Evolutionary conservation across 2,888 invertebrate species (phyloP), one percentile per base, ranked within the genome.

Genomic region (Alloplasta piceator): DNA sequence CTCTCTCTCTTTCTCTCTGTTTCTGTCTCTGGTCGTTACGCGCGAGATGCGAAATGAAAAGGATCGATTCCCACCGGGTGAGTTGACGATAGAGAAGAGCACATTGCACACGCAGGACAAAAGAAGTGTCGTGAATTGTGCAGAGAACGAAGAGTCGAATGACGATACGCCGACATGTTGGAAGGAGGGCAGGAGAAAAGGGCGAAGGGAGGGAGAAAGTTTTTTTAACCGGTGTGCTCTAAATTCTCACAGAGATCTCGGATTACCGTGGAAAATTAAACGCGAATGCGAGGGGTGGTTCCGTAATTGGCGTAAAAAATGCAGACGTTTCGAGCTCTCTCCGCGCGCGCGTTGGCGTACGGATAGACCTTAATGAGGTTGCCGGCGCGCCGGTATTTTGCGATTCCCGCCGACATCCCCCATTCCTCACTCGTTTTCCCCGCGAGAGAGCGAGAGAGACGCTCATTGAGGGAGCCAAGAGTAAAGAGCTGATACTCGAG

Each of bases 251-350:
- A 63, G 63, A 76, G 73, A 48, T 78, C 74, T 74, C 77, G 77
- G 64, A 78, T 81, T 78, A 78, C 77, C 63, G 63, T 71, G 46
- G 60, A 74, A 81, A 81, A 81, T 78, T 81, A 66, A 76, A 73
- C 64, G 77, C 68, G 70, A 81, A 77, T 78, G 67, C 74, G 36
- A 55, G 64, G 39, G 26, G 26, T 3, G 26, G 26, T 26, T 46
- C 70, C 12, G 73, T 81, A 81, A 81, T 81, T 81, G 81, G 77
- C 77, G 77, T 81, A 67, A 78, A 81, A 81, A 81, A 78, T 81
- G 81, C 81, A 81, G 81, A 81, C 73, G 73, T 74, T 81, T 81
- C 70, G 74, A 78, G 77, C 52, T 52, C 72, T 68, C 38, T 50
- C 26, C 26, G 26, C 26, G 26, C 26, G 26, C 52, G 66, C 55